Conservation (phyloP, 2,888 invertebrate genomes). For the Lasioglossum malachurum region DNA sequence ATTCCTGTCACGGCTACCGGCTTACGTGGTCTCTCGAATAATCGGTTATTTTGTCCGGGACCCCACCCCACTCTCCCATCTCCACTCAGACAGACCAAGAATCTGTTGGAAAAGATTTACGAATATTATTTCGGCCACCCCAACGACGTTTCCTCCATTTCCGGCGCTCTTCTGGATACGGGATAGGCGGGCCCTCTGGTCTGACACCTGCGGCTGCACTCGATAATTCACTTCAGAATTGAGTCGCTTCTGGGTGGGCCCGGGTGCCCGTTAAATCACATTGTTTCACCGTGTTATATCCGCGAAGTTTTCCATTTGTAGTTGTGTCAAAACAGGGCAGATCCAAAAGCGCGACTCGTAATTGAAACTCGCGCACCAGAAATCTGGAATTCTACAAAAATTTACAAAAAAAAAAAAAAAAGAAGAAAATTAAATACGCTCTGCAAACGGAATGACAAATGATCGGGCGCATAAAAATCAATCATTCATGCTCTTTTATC, state of each 20-base stretch:
- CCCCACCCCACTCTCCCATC: background rate
- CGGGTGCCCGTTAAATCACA: background rate
- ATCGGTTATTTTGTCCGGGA: slow-evolving; percentile 69
- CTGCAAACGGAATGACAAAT: background rate
- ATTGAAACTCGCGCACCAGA: too few relatives aligned
- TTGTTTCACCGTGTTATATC: background rate
- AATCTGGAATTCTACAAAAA: background rate
- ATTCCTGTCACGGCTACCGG: slow-evolving; percentile 74
- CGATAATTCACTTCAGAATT: slow-evolving; percentile 38
- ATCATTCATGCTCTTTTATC: background rate
- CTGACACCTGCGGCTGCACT: slow-evolving; percentile 37
- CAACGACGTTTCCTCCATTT: slow-evolving; percentile 31
- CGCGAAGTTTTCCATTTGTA: background rate
- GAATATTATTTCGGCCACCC: slow-evolving; percentile 53
- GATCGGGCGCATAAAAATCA: background rate
- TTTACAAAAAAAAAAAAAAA: background rate
- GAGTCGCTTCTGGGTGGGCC: background rate
- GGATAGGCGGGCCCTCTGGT: background rate
- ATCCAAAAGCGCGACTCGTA: too few relatives aligned
- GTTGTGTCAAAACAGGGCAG: too few relatives aligned
- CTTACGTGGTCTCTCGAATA: slow-evolving; percentile 70
- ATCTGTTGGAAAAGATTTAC: slow-evolving; percentile 58
- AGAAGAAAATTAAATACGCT: background rate
- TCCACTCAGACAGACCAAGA: background rate
- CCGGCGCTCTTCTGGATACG: slow-evolving; percentile 22